Percentiles rank a stretch among this genome's conserved stretches.
Conservation (phyloP, 2,888 invertebrate species). For the Bedellia somnulentella region DNA sequence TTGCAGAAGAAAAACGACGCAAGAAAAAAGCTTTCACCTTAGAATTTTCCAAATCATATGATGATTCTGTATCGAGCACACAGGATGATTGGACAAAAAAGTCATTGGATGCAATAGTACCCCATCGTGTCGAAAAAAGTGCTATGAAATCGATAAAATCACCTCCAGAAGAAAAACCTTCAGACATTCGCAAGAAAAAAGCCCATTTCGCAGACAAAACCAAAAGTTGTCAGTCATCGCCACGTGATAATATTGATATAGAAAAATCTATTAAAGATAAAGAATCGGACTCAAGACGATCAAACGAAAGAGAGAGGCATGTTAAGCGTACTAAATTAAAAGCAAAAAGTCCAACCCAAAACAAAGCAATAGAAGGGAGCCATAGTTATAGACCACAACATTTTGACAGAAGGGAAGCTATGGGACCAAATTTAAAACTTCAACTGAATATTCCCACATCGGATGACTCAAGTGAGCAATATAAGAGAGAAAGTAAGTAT, state of each 20-base stretch:
- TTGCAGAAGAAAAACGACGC: constrained; percentile 71
- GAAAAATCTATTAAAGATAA: constrained; percentile 43
- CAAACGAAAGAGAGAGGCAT: constrained; percentile 45
- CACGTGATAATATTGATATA: constrained; percentile 34
- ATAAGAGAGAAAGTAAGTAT: constrained; percentile 40
- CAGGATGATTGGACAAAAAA: constrained; percentile 50
- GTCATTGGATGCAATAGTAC: constrained; percentile 24
- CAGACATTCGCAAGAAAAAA: constrained; percentile 43
- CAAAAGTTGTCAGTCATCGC: constrained; percentile 42
- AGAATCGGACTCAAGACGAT: constrained; percentile 34
- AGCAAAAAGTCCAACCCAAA: constrained; percentile 45
- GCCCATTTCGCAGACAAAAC: constrained; percentile 49
- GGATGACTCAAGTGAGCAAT: constrained; percentile 64
- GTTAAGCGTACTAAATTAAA: constrained; percentile 51
- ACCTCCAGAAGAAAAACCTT: constrained; percentile 36
- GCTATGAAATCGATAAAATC: constrained; percentile 23
- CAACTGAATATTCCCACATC: constrained; percentile 61
- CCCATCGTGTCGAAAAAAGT: constrained; percentile 30
- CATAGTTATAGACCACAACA: constrained; percentile 36
- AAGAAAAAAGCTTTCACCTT: constrained; percentile 76
- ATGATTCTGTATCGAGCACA: constrained; percentile 54
- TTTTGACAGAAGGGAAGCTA: constrained; percentile 52
- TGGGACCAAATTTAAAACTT: constrained; percentile 53
- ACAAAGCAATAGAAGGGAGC: constrained; percentile 29
- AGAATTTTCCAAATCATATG: constrained; percentile 67